Percentiles rank a stretch among this genome's conserved stretches.
These are phyloP conservation scores for Coelinius sp. DNA, from an alignment of 2,888 invertebrate genomes.

Conservation along the genomic window DNA sequence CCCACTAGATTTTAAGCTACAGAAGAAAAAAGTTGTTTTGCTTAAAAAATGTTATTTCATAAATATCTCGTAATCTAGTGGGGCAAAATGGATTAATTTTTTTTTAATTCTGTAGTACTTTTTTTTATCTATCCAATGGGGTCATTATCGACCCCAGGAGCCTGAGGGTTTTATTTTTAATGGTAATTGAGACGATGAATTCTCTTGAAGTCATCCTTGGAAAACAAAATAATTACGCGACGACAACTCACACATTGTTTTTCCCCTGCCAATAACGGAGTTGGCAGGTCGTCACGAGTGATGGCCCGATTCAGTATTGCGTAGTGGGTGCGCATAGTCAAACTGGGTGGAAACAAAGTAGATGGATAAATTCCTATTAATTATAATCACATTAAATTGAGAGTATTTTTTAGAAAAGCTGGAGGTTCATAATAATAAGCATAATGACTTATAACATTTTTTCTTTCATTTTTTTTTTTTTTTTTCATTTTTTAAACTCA, in stretches of 20 bases:
- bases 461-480: background rate
- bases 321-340: slow-evolving; percentile 14
- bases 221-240: slow-evolving; percentile 18
- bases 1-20: background rate
- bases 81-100: background rate
- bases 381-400: background rate
- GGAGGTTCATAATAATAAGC: background rate
- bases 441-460: background rate
- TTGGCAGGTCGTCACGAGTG: slow-evolving; percentile 24
- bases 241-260: slow-evolving; percentile 21
- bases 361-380: slow-evolving; percentile 8
- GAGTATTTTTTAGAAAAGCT: background rate
- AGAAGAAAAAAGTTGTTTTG: too few relatives aligned
- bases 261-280: slow-evolving; percentile 17
- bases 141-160: background rate
- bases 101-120: background rate
- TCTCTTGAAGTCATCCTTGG: slow-evolving; percentile 5
- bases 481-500: background rate
- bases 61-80: background rate
- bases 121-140: background rate
- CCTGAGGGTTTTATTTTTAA: background rate
- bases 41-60: background rate
- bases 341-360: background rate
- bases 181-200: background rate
- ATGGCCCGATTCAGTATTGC: slow-evolving; percentile 22